phyloP scores from a whole-genome alignment of 2,113 vertebrate species.

The Hepsetus odoe region DNA sequence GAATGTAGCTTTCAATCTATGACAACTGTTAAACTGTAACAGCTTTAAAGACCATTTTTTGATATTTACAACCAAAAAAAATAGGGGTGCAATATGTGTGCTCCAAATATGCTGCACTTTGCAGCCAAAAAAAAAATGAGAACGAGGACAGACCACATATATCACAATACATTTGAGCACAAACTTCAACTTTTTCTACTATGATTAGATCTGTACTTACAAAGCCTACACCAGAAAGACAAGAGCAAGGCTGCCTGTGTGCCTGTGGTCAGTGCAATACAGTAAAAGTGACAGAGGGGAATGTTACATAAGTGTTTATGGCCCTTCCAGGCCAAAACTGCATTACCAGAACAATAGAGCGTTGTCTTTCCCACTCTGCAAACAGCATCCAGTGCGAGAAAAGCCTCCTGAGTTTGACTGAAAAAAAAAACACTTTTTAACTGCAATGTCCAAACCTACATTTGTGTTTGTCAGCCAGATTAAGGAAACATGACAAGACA shows the following conservation, averaged over 20 bases:
- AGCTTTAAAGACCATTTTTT: conserved; percentile 6
- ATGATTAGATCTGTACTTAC: background rate
- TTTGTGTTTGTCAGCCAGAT: background rate
- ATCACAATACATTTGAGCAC: conserved; percentile 59
- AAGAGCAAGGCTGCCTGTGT: background rate
- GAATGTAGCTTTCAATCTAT: background rate
- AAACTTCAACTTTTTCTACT: background rate
- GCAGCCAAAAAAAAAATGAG: too few relatives aligned
- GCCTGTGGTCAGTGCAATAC: conserved; percentile 10
- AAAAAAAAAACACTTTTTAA: background rate
- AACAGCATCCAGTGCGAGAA: conserved; percentile 14
- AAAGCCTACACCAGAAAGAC: conserved; percentile 1
- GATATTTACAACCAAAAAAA: conserved; percentile 5
- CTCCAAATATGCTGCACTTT: background rate
- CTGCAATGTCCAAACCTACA: background rate
- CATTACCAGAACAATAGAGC: conserved; percentile 3
- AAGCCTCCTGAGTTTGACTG: background rate
- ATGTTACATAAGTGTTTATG: conserved; percentile 21
- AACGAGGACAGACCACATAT: too few relatives aligned
- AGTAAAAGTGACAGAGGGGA: conserved; percentile 21
- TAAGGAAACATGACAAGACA: background rate
- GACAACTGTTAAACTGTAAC: background rate
- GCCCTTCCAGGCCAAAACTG: background rate
- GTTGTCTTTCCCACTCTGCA: conserved; percentile 16
- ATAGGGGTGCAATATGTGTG: background rate